A percentile compares a stretch with the other conserved stretches of the same genome.
These are phyloP conservation scores for Oxyura jamaicensis DNA, from an alignment of 2,113 vertebrate genomes.

Conservation along the genomic window DNA sequence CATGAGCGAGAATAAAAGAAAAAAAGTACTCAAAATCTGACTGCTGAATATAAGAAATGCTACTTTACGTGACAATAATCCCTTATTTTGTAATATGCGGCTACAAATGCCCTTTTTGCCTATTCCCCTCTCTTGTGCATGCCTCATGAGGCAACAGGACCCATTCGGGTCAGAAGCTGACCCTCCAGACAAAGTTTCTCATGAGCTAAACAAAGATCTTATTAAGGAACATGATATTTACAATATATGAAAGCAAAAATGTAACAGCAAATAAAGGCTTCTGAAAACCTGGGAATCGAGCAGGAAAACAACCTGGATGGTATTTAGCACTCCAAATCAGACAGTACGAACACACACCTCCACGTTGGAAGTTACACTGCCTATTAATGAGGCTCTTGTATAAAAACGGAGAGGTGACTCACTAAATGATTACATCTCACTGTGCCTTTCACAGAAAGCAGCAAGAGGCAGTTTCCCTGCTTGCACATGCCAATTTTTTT, in stretches of 20 bases:
- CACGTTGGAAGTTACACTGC: background rate
- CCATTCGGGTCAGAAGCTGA: background rate
- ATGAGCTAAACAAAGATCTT: slow-evolving; percentile 30
- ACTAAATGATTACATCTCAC: background rate
- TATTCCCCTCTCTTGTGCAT: background rate
- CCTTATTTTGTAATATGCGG: background rate
- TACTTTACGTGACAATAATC: background rate
- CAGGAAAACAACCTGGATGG: background rate
- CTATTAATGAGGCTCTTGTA: background rate
- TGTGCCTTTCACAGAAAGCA: background rate
- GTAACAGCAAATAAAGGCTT: background rate
- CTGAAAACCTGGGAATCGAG: background rate
- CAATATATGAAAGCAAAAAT: slow-evolving; percentile 23
- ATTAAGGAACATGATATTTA: background rate
- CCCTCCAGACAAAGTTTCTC: background rate
- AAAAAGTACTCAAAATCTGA: background rate
- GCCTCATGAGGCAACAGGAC: background rate
- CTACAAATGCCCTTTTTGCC: background rate
- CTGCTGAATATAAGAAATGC: background rate
- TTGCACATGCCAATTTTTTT: slow-evolving; percentile 12
- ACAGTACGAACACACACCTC: background rate
- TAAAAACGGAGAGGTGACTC: background rate
- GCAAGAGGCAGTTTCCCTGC: background rate
- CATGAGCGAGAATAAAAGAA: background rate
- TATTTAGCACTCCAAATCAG: background rate